Evolutionary conservation across 2,888 invertebrate genomes (phyloP).

Genomic region (Atethmia centrago): DNA sequence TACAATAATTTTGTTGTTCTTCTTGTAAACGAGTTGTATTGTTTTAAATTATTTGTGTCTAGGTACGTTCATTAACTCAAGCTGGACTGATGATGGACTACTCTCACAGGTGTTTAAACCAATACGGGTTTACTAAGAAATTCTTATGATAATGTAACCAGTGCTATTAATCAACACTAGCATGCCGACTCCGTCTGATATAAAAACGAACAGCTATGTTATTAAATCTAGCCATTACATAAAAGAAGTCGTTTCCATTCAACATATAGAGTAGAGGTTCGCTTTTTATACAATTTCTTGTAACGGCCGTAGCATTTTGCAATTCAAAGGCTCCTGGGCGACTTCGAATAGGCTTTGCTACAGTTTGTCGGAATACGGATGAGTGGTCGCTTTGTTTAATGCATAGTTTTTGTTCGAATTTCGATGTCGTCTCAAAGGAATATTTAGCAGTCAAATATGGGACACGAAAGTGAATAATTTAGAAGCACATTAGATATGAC

Average conservation of each 20-base stretch:
- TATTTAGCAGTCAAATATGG: conserved; percentile 56
- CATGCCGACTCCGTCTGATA: background rate
- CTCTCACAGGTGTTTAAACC: background rate
- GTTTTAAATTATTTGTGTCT: background rate
- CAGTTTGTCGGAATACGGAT: conserved; percentile 73
- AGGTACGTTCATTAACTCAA: conserved; percentile 10
- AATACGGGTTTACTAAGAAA: background rate
- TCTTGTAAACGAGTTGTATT: conserved; percentile 19
- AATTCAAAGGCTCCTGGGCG: conserved; percentile 79
- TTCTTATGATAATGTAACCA: background rate
- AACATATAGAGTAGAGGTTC: conserved; percentile 60
- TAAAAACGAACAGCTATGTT: conserved; percentile 19
- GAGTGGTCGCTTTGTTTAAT: conserved; percentile 73
- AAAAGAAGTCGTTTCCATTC: conserved; percentile 60
- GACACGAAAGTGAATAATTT: conserved; percentile 51
- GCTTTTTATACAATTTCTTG: conserved; percentile 79
- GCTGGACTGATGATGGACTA: background rate
- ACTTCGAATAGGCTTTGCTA: conserved; percentile 72
- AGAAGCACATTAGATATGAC: conserved; percentile 32
- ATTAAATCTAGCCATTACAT: conserved; percentile 22
- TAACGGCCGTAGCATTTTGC: conserved; percentile 77
- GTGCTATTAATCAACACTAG: conserved; percentile 32
- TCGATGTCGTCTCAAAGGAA: conserved; percentile 54
- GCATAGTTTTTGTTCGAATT: conserved; percentile 65
- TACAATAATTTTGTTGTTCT: conserved; percentile 23